Base-by-base conservation (phyloP, 2,888 invertebrate genomes). In the Pteria penguin region DNA sequence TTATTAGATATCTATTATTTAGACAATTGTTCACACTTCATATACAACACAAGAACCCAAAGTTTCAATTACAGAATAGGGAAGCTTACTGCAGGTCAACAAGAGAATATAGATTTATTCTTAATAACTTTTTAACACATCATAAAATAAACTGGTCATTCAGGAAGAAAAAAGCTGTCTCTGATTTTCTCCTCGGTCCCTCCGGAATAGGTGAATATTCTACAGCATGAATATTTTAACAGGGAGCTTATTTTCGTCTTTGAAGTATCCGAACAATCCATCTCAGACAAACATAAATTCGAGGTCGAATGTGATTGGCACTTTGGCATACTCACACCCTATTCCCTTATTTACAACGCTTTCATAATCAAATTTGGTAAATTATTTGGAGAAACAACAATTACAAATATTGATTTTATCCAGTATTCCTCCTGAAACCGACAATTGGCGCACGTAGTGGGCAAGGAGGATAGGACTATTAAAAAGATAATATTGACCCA, bases 321-420 rank as follows among this genome's bases (percentile, higher is more conserved):
- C 45, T 18, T 45, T 45, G 45, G 11, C 45, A 45, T 45, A 18
- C 45, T 45, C 8, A 45, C 45, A 45, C 1, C 45, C 45, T 8
- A 45, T 8, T 45, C 18, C 45, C 45, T 45, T 55, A 67, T 67
- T 67, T 67, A 67, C 54, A 29, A 55, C 33, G 31, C 26, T 31
- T 5, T 32, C 8, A 26, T 68, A 68, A 68, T 68, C 31, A 68
- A 68, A 57, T 32, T 32, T 8, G 22, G 68, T 68, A 57, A 68
- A 68, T 68, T 68, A 68, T 68, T 68, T 57, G 55, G 55, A 54
- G 32, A 29, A n/a, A 32, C 57, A 55, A 18, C 68, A 68, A 68
- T 68, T 68, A 68, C 55, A 24, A 31, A 18, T 57, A 68, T 68
- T 57, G 68, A 68, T 68, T 57, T 57, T 22, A 18, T n/a, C n/a